A percentile compares a stretch with the other conserved stretches of the same genome.
Evolutionary conservation across 2,797 vertebrate species (phyloP).

Genomic region (Euthynnus affinis): DNA sequence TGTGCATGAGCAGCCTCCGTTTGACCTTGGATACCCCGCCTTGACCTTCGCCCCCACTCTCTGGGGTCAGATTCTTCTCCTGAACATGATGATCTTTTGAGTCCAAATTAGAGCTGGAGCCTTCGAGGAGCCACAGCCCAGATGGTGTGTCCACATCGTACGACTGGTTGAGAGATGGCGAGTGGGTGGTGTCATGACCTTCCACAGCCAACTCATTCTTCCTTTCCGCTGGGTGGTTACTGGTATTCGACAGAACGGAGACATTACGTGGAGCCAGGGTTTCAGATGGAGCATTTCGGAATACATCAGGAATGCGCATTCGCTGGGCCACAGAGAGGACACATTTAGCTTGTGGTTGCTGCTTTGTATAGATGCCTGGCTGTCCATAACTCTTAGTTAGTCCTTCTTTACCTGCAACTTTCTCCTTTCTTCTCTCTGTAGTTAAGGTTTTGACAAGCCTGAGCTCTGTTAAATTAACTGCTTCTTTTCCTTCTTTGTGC

Average conservation of each 20-base stretch:
- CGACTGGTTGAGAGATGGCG: slow-evolving; percentile 74
- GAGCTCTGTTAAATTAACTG: slow-evolving; percentile 14
- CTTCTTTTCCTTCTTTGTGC: slow-evolving; percentile 16
- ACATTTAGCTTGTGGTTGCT: slow-evolving; percentile 38
- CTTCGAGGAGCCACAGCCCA: slow-evolving; percentile 72
- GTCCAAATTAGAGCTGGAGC: background rate
- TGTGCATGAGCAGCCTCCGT: slow-evolving; percentile 82
- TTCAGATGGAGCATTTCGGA: slow-evolving; percentile 54
- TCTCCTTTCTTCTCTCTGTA: slow-evolving; percentile 28
- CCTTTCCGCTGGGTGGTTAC: slow-evolving; percentile 40
- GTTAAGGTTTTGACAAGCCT: slow-evolving; percentile 26
- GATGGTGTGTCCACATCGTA: slow-evolving; percentile 83
- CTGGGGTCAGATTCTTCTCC: slow-evolving; percentile 70
- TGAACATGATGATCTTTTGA: slow-evolving; percentile 20
- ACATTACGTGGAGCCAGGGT: background rate
- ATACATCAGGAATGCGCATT: slow-evolving; percentile 65
- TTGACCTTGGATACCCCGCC: slow-evolving; percentile 75
- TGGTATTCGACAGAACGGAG: slow-evolving; percentile 58
- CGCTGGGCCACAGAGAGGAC: slow-evolving; percentile 65
- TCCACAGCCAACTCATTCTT: slow-evolving; percentile 25
- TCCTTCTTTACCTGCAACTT: slow-evolving; percentile 5
- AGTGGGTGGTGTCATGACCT: slow-evolving; percentile 30
- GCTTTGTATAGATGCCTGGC: slow-evolving; percentile 21
- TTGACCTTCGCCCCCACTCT: slow-evolving; percentile 60
- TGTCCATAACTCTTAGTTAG: slow-evolving; percentile 10